These are phyloP conservation scores for Heliangelus exortis DNA, from an alignment of 2,797 vertebrate genomes.

Conservation along the genomic window DNA sequence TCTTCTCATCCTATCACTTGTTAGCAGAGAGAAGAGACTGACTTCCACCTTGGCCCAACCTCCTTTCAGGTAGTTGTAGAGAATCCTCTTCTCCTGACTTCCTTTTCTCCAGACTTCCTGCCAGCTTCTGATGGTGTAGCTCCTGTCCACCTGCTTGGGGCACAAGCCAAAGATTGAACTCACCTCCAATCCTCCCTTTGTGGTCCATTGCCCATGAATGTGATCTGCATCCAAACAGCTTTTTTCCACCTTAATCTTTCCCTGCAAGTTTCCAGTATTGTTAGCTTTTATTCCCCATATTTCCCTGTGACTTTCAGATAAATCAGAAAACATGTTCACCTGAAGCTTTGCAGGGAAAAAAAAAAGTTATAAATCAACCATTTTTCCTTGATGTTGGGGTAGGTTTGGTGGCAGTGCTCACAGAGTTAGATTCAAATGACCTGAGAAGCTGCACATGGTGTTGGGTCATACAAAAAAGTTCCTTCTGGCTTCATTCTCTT, in stretches of 20 bases:
- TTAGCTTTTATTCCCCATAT: neutral
- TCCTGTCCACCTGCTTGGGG: neutral
- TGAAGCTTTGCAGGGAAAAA: neutral
- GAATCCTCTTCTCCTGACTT: too few species aligned
- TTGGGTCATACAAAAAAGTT: conserved; percentile 36
- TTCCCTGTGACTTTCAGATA: neutral
- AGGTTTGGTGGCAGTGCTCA: neutral
- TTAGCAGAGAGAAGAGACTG: too few species aligned
- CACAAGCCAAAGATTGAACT: neutral
- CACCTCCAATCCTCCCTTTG: neutral
- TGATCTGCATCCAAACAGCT: neutral
- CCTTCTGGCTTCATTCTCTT: conserved; percentile 26
- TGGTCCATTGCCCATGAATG: neutral
- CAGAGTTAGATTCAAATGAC: neutral
- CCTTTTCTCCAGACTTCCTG: too few species aligned
- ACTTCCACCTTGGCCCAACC: too few species aligned
- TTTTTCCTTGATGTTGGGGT: neutral
- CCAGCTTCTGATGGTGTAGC: neutral
- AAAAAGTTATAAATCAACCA: neutral
- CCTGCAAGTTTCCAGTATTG: neutral
- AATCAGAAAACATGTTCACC: neutral
- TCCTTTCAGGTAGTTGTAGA: too few species aligned
- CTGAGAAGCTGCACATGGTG: neutral
- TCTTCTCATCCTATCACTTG: too few species aligned
- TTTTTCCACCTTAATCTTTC: neutral